Conservation (phyloP, 2,888 invertebrate species). For the Mimumesa dahlbomi region DNA sequence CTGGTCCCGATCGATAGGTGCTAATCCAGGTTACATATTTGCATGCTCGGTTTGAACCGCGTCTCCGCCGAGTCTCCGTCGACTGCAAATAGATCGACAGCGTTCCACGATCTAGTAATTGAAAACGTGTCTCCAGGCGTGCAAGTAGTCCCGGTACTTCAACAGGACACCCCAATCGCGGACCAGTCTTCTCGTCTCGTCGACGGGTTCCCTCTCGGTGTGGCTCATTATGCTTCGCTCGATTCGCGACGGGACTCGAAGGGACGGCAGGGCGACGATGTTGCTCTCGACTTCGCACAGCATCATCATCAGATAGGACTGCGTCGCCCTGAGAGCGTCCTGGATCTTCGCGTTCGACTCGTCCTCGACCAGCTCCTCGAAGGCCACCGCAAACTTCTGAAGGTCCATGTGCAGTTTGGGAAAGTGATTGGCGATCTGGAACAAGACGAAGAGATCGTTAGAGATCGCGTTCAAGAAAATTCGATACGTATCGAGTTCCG, state of each 20-base stretch:
- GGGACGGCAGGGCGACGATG: slow-evolving; percentile 63
- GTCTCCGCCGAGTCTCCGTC: too few species aligned
- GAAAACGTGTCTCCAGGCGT: slow-evolving; percentile 77
- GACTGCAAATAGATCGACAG: too few species aligned
- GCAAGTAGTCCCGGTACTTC: slow-evolving; percentile 78
- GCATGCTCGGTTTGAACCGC: too few species aligned
- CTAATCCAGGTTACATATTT: slow-evolving; percentile 31
- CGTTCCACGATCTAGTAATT: slow-evolving; percentile 59
- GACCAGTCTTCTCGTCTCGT: slow-evolving; percentile 75
- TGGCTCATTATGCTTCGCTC: slow-evolving; percentile 75
- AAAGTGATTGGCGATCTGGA: slow-evolving; percentile 82
- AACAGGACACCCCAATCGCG: slow-evolving; percentile 79
- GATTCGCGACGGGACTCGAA: slow-evolving; percentile 70
- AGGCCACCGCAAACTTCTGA: slow-evolving; percentile 81
- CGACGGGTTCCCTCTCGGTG: slow-evolving; percentile 72
- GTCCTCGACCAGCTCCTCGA: slow-evolving; percentile 80
- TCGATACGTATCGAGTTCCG: too few species aligned
- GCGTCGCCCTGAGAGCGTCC: slow-evolving; percentile 76
- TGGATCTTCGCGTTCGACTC: slow-evolving; percentile 79
- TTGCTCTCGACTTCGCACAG: slow-evolving; percentile 83
- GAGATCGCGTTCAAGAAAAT: too few species aligned
- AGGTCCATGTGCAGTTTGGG: slow-evolving; percentile 83
- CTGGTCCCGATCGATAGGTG: slow-evolving; percentile 17
- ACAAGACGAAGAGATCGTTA: slow-evolving; percentile 19
- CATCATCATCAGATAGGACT: slow-evolving; percentile 76